Evolutionary conservation across 2,888 invertebrate genomes (phyloP).

Genomic region (Aspidiotus destructor): DNA sequence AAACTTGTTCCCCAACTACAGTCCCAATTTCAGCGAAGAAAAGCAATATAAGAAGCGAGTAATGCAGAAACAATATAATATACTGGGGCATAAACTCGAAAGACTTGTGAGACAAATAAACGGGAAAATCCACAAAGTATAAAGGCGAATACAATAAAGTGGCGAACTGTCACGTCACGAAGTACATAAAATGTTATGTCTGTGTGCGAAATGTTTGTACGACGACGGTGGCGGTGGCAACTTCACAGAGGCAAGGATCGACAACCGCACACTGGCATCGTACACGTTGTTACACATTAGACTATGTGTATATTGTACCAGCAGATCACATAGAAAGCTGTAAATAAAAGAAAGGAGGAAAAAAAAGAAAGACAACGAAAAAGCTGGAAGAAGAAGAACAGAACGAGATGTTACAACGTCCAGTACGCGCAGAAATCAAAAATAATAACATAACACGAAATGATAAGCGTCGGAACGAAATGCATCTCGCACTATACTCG

Average conservation of each 20-base stretch:
- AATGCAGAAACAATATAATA: too few relatives aligned
- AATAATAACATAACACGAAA: constrained; percentile 1
- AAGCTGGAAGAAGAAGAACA: not conserved
- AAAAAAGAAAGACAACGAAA: not conserved
- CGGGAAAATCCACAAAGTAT: not conserved
- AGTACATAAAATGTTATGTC: constrained; percentile 4
- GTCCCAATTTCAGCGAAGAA: too few relatives aligned
- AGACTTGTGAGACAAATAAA: not conserved
- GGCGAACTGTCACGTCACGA: constrained; percentile 4
- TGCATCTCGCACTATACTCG: not conserved
- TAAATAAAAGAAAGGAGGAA: not conserved
- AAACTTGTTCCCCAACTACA: too few relatives aligned
- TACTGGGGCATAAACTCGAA: not conserved
- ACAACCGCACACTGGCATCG: not conserved
- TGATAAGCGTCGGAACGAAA: constrained; percentile 2
- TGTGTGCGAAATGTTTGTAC: constrained; percentile 1
- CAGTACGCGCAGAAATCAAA: not conserved
- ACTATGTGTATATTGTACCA: not conserved
- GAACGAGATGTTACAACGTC: not conserved
- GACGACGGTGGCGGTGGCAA: constrained; percentile 4
- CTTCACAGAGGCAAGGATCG: constrained; percentile 1
- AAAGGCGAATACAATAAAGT: not conserved
- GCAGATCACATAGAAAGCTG: not conserved
- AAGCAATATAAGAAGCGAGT: too few relatives aligned
- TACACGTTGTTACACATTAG: constrained; percentile 3